phyloP scores from a whole-genome alignment of 2,797 vertebrate genomes.

The Simalia tracyae region DNA sequence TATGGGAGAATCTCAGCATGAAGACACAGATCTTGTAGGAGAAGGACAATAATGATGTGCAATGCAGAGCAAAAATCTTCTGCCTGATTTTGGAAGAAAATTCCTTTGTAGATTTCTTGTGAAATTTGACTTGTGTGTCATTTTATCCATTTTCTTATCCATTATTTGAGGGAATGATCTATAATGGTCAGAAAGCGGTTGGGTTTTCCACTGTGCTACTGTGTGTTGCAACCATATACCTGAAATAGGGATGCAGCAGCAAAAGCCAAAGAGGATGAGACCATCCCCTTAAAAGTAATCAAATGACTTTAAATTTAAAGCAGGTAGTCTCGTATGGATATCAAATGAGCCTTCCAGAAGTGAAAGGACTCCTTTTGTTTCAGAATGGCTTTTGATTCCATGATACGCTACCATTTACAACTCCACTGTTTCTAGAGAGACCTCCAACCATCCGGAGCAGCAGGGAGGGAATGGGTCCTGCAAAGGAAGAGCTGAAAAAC shows the following conservation, averaged over 20 bases:
- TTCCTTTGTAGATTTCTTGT: too few species aligned
- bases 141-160: too few species aligned
- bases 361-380: neutral
- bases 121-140: too few species aligned
- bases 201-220: neutral
- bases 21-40: neutral
- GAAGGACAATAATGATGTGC: too few species aligned
- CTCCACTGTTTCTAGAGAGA: neutral
- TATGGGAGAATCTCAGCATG: neutral
- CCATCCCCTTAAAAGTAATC: too few species aligned
- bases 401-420: neutral
- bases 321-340: neutral
- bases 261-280: neutral
- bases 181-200: neutral
- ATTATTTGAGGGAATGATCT: too few species aligned
- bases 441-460: neutral
- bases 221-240: neutral
- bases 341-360: neutral
- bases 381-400: neutral
- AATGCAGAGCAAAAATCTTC: neutral
- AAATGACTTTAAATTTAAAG: neutral
- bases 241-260: neutral
- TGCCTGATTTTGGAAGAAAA: neutral
- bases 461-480: neutral
- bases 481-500: too few species aligned